phyloP scores from a whole-genome alignment of 2,888 invertebrate genomes.

The Liopterus haemorrhoidalis region DNA sequence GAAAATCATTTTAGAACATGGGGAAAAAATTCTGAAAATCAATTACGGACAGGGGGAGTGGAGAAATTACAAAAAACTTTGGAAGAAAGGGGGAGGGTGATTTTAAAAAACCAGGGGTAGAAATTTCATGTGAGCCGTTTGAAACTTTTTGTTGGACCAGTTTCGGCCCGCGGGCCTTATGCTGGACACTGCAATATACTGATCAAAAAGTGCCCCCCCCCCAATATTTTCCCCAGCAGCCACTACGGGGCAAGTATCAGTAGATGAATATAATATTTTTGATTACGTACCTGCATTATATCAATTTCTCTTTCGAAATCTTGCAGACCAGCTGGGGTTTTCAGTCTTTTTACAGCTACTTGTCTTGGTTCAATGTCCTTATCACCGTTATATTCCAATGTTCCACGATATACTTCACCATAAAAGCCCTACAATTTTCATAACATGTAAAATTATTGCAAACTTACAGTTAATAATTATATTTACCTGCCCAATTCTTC shows the following conservation, averaged over 20 bases:
- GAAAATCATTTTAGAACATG: too few relatives aligned
- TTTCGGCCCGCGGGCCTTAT: too few relatives aligned
- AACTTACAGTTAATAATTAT: conserved; percentile 37
- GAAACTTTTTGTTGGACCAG: too few relatives aligned
- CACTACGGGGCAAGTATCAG: not conserved
- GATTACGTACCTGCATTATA: conserved; percentile 70
- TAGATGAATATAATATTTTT: not conserved
- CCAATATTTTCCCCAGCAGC: not conserved
- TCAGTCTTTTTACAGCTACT: conserved; percentile 65
- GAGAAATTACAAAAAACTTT: too few relatives aligned
- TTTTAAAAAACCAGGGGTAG: too few relatives aligned
- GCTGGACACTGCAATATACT: too few relatives aligned
- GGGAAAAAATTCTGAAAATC: too few relatives aligned
- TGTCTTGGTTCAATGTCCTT: conserved; percentile 49
- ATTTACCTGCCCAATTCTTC: conserved; percentile 54
- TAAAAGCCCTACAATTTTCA: conserved; percentile 65
- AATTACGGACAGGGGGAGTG: too few relatives aligned
- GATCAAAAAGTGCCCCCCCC: too few relatives aligned
- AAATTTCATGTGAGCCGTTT: too few relatives aligned
- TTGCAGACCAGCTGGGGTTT: conserved; percentile 51
- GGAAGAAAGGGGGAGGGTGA: too few relatives aligned
- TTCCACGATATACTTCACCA: conserved; percentile 77
- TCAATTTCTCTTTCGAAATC: conserved; percentile 81
- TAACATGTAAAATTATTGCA: conserved; percentile 39
- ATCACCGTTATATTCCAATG: conserved; percentile 53